These are phyloP conservation scores for Platyrinchus mystaceus DNA, from an alignment of 2,797 vertebrate genomes.

Conservation along the genomic window DNA sequence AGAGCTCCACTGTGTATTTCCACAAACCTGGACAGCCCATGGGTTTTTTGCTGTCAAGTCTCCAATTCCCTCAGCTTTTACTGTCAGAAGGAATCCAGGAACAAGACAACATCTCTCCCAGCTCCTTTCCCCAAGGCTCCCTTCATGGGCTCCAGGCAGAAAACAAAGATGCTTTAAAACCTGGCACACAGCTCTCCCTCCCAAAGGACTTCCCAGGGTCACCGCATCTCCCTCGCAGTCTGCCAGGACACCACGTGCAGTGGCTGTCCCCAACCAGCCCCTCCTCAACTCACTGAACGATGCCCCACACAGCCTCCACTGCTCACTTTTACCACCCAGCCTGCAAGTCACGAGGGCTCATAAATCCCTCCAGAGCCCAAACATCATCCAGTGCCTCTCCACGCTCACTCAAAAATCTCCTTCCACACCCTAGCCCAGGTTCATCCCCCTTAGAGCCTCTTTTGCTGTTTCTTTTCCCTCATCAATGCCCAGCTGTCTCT, in stretches of 20 bases:
- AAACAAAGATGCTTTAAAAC: constrained; percentile 14
- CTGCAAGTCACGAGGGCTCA: accelerated
- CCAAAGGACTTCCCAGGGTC: background rate
- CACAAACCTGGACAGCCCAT: constrained; percentile 48
- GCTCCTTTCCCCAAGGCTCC: background rate
- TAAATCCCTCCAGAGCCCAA: background rate
- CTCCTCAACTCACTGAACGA: background rate
- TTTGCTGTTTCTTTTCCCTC: background rate
- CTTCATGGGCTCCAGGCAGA: background rate
- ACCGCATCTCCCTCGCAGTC: background rate
- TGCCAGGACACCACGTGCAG: background rate
- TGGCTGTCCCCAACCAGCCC: background rate
- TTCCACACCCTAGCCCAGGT: background rate
- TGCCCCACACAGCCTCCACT: background rate
- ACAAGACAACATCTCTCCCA: constrained; percentile 24
- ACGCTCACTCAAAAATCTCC: background rate
- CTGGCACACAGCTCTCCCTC: background rate
- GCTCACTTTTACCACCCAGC: background rate
- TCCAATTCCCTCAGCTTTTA: constrained; percentile 60
- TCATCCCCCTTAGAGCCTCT: background rate
- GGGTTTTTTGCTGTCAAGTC: constrained; percentile 47
- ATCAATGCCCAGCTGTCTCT: background rate
- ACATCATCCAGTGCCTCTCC: background rate
- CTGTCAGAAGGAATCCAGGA: constrained; percentile 57
- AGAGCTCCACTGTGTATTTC: constrained; percentile 27